phyloP scores from a whole-genome alignment of 64 coral and sea anemone genomes.

The Orbicella faveolata region DNA sequence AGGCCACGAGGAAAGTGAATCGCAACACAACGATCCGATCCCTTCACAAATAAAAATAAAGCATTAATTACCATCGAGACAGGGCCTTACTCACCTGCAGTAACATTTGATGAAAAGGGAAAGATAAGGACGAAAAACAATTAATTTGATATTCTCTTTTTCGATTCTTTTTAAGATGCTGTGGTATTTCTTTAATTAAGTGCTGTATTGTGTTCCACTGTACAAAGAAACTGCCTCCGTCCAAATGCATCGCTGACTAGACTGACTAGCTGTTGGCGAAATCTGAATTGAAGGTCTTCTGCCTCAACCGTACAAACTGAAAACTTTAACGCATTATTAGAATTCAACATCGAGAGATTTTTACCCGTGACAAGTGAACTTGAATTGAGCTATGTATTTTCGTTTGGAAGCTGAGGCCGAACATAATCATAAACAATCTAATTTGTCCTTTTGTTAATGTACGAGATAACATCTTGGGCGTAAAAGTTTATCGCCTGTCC shows the following conservation, averaged over 20 bases:
- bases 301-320: neutral
- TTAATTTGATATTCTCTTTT: conserved; percentile 19
- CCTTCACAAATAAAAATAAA: conserved; percentile 14
- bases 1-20: neutral
- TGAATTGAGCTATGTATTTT: neutral
- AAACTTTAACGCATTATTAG: neutral
- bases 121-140: conserved; percentile 23
- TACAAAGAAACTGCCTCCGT: neutral
- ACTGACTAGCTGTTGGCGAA: neutral
- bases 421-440: conserved; percentile 10
- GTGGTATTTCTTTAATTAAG: conserved; percentile 21
- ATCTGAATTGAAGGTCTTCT: neutral
- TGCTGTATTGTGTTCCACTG: neutral
- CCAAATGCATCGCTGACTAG: neutral
- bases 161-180: neutral
- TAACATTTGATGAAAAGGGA: neutral
- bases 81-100: conserved; percentile 15
- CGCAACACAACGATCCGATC: neutral
- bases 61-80: neutral
- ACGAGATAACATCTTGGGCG: conserved; percentile 25
- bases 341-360: neutral
- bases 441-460: conserved; percentile 21
- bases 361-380: neutral
- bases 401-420: neutral
- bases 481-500: conserved; percentile 28